Evolutionary conservation across 2,888 invertebrate species (phyloP).

Genomic region (Drosophila tanythrix): DNA sequence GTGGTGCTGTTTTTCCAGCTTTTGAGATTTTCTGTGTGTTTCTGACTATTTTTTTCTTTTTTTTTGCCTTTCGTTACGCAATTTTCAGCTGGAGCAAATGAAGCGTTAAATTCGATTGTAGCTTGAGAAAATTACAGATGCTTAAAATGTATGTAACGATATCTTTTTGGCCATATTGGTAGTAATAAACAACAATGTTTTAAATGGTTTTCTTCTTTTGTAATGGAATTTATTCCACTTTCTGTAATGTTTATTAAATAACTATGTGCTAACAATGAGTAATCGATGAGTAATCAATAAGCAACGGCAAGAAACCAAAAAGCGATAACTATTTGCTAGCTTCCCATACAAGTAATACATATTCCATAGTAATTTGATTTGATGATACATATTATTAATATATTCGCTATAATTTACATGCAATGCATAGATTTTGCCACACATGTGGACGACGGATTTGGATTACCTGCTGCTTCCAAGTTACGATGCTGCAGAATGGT

Average conservation of each 20-base stretch:
- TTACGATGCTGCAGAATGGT: slow-evolving; percentile 10
- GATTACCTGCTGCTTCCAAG: slow-evolving; percentile 23
- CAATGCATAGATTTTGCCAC: slow-evolving; percentile 12
- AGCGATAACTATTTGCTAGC: background rate
- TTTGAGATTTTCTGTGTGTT: slow-evolving; percentile 14
- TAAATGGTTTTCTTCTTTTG: background rate
- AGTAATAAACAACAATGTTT: background rate
- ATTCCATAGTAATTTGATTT: background rate
- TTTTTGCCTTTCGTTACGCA: slow-evolving; percentile 55
- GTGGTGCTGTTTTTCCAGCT: slow-evolving; percentile 37
- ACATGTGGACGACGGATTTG: slow-evolving; percentile 6
- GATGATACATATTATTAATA: slow-evolving; percentile 15
- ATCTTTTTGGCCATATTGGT: background rate
- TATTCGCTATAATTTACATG: slow-evolving; percentile 20
- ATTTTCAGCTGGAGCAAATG: slow-evolving; percentile 57
- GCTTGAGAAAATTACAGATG: slow-evolving; percentile 12
- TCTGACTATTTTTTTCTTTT: background rate
- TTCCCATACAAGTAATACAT: background rate
- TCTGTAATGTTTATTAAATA: background rate
- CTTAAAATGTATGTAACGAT: background rate
- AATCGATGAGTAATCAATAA: background rate
- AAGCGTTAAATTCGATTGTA: slow-evolving; percentile 54
- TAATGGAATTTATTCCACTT: background rate
- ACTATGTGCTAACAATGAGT: background rate
- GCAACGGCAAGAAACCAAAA: background rate